A percentile compares a stretch with the other conserved stretches of the same genome.
Conservation (phyloP, 2,888 invertebrate genomes). For the Drosophila cracens region DNA sequence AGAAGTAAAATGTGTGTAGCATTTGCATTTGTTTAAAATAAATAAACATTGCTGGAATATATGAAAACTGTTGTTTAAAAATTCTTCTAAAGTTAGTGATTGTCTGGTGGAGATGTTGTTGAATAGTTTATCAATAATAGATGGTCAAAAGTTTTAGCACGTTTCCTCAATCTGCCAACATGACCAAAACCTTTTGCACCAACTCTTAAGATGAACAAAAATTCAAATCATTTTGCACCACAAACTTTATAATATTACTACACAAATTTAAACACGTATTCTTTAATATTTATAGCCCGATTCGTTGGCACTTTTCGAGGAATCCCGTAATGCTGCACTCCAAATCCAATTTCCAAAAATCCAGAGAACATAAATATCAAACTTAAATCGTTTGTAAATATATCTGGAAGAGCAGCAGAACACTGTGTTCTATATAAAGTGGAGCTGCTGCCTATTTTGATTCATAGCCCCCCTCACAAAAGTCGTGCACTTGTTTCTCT, state of each 20-base stretch:
- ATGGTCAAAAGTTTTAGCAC: neutral
- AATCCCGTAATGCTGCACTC: slow-evolving; percentile 21
- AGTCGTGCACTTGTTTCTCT: slow-evolving; percentile 64
- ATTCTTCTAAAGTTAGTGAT: neutral
- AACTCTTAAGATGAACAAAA: neutral
- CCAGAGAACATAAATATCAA: slow-evolving; percentile 32
- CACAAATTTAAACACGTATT: slow-evolving; percentile 16
- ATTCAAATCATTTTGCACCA: neutral
- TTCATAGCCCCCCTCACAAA: slow-evolving; percentile 57
- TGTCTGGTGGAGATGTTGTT: neutral
- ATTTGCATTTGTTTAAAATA: neutral
- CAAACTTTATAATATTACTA: neutral
- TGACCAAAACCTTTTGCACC: neutral
- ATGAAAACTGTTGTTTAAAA: neutral
- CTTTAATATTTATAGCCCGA: neutral
- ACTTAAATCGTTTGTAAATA: neutral
- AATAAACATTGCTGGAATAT: neutral
- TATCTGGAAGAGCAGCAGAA: neutral
- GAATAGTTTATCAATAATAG: neutral
- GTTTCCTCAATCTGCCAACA: neutral
- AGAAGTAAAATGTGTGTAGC: neutral
- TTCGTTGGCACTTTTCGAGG: slow-evolving; percentile 4
- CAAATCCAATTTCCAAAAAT: slow-evolving; percentile 33
- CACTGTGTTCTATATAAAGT: slow-evolving; percentile 5
- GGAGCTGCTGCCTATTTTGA: slow-evolving; percentile 61